phyloP scores from a whole-genome alignment of 1,140 invertebrate genomes.

The Sitophilus oryzae region DNA sequence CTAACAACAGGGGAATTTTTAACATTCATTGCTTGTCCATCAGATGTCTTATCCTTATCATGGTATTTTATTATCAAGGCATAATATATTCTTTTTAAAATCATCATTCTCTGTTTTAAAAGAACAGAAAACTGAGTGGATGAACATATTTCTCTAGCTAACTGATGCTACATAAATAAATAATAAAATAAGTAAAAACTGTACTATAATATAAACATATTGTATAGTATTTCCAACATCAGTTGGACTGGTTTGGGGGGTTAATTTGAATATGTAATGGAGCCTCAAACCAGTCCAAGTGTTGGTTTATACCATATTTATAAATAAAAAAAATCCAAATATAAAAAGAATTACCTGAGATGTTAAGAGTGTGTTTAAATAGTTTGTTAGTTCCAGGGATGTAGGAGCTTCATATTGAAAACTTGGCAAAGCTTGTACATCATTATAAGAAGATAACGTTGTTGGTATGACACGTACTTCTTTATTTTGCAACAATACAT shows the following conservation, averaged over 20 bases:
- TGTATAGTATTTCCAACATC: neutral
- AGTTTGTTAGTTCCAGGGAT: slow-evolving; percentile 50
- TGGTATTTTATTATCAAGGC: slow-evolving; percentile 54
- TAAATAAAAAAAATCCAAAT: neutral
- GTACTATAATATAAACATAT: neutral
- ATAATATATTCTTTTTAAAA: slow-evolving; percentile 57
- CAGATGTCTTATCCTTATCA: slow-evolving; percentile 43
- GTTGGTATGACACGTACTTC: slow-evolving; percentile 42
- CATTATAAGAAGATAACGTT: slow-evolving; percentile 33
- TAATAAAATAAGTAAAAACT: neutral
- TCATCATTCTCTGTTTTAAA: slow-evolving; percentile 52
- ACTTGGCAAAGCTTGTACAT: slow-evolving; percentile 45
- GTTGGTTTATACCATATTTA: too few species aligned
- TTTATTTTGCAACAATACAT: slow-evolving; percentile 52
- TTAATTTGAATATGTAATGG: too few species aligned
- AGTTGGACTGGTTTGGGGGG: too few species aligned
- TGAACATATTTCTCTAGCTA: slow-evolving; percentile 50
- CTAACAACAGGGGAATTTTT: slow-evolving; percentile 13
- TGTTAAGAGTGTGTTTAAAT: slow-evolving; percentile 48
- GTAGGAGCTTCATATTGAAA: slow-evolving; percentile 47
- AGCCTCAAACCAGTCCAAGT: too few species aligned
- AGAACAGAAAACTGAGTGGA: slow-evolving; percentile 53
- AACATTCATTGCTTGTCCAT: slow-evolving; percentile 22
- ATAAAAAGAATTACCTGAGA: slow-evolving; percentile 46
- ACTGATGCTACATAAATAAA: slow-evolving; percentile 36